phyloP scores from a whole-genome alignment of 2,888 invertebrate genomes.

The Drosophila tanythrix region DNA sequence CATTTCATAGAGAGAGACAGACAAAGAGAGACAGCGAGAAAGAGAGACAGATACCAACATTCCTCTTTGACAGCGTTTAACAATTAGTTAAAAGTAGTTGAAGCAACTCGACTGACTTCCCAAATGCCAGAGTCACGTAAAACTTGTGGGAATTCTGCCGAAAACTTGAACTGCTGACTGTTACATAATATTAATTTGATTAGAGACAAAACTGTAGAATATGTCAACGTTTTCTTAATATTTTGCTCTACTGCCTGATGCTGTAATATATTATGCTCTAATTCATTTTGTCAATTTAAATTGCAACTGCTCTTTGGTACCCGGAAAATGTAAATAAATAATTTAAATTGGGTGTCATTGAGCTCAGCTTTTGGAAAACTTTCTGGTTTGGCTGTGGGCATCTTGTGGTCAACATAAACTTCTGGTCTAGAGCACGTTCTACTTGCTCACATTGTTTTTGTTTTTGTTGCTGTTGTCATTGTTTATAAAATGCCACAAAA shows the following conservation, averaged over 20 bases:
- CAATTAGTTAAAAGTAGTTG: constrained; percentile 46
- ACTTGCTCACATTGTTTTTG: constrained; percentile 4
- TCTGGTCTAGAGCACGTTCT: background rate
- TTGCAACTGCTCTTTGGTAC: constrained; percentile 28
- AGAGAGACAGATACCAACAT: constrained; percentile 3
- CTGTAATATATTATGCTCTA: constrained; percentile 55
- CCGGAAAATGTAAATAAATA: background rate
- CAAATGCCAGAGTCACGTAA: constrained; percentile 30
- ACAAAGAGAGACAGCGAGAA: background rate
- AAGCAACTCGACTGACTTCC: background rate
- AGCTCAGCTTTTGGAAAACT: background rate
- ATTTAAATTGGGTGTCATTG: background rate
- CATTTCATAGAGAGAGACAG: background rate
- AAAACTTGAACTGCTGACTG: constrained; percentile 4
- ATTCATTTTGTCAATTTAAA: constrained; percentile 52
- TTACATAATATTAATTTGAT: constrained; percentile 34
- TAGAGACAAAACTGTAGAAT: constrained; percentile 3
- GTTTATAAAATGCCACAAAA: constrained; percentile 32
- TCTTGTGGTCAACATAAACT: background rate
- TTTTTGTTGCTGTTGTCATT: constrained; percentile 2
- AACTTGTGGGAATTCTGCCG: background rate
- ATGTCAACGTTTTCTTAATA: constrained; percentile 13
- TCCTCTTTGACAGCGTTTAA: constrained; percentile 54
- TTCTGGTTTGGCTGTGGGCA: background rate
- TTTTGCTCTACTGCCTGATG: background rate